A percentile compares a stretch with the other conserved stretches of the same genome.
These are phyloP conservation scores for Dipodomys stephensi DNA, from an alignment of 2,113 vertebrate species.

Conservation along the genomic window DNA sequence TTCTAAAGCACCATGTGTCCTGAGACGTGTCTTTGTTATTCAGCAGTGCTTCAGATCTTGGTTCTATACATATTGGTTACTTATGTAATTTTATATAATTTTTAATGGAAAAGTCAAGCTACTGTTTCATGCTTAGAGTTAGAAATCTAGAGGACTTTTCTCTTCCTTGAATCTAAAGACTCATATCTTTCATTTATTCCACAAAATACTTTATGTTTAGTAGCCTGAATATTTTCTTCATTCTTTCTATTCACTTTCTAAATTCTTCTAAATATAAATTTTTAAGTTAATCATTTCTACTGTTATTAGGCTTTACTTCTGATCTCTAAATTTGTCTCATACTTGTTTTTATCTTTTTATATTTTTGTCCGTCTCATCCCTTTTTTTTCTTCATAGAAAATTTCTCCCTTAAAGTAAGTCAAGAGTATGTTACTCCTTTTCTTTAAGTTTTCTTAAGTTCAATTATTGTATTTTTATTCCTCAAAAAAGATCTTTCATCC, in stretches of 20 bases:
- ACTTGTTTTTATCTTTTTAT: not conserved
- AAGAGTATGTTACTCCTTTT: not conserved
- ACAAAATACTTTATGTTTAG: not conserved
- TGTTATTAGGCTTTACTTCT: not conserved
- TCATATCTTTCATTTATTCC: not conserved
- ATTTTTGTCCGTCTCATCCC: not conserved
- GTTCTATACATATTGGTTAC: not conserved
- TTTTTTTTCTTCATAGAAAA: not conserved
- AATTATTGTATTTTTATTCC: not conserved
- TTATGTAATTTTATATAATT: not conserved
- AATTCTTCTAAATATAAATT: not conserved
- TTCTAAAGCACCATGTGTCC: not conserved
- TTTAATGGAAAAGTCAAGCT: not conserved
- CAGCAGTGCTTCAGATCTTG: not conserved
- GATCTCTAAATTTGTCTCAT: not conserved
- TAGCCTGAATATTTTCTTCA: not conserved
- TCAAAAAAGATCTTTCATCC: not conserved
- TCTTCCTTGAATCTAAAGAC: not conserved
- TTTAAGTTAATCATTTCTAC: not conserved
- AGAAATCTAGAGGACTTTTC: not conserved
- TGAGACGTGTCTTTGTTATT: not conserved
- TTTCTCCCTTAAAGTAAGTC: no score
- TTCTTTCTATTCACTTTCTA: not conserved
- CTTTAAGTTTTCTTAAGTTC: not conserved
- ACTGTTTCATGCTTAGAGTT: not conserved